Evolutionary conservation across 2,888 invertebrate species (phyloP), one percentile per base, ranked within the genome.

Genomic region (Aspidiotus rigidus): DNA sequence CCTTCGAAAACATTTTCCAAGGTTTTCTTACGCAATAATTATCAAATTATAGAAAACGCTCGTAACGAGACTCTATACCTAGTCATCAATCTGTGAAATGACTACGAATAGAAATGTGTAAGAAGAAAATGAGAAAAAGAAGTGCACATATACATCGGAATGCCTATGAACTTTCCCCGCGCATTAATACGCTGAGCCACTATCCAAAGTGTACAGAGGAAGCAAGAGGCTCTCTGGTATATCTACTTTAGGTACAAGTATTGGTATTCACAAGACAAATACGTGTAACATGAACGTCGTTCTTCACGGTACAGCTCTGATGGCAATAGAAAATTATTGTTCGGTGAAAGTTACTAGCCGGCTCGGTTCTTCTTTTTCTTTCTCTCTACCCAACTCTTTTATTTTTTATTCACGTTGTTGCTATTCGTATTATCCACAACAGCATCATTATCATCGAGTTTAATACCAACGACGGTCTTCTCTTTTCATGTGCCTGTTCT

Each of bases 231-330:
- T 67, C 44, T 67, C 67, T 67, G 67, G 60, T 67, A 49, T 11
- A n/a, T 49, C 10, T 49, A n/a, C 28, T 28, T 28, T 28, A 28
- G 28, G 49, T 49, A 13, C 11, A n/a, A 13, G n/a, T 49, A 67
- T 67, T 67, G 67, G 67, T 67, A 67, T 67, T 67, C 67, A 67
- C 59, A 67, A 67, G 67, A 67, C 67, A 67, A 67, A 67, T 67
- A 67, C 67, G 49, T 67, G 67, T 67, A 67, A 67, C 57, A 67
- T 60, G 60, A 67, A 49, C 67, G 28, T 28, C 28, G 44, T 67
- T 67, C 67, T 67, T 67, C 67, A 67, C 59, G 67, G 67, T 67
- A 59, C 39, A 67, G 59, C 44, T 49, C 28, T 28, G 28, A 28
- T 28, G 28, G 28, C 28, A 28, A 67, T 67, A 67, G 67, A 67